A percentile compares a stretch with the other conserved stretches of the same genome.
phyloP scores from a whole-genome alignment of 2,888 invertebrate genomes.

The Drepanosiphum platanoidis region DNA sequence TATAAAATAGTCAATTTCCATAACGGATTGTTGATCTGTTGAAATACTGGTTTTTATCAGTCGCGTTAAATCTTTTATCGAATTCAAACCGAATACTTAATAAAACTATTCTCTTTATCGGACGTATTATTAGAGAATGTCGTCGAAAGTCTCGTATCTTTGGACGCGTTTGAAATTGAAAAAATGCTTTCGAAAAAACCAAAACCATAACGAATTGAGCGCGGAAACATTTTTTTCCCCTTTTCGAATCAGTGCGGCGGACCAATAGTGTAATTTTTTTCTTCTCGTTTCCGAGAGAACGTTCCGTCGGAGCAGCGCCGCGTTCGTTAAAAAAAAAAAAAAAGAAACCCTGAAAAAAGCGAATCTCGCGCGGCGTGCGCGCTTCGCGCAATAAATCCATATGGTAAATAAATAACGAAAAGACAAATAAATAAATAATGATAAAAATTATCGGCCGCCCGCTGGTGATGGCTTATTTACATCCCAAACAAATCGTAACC shows the following conservation, averaged over 20 bases:
- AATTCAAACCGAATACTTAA: too few species aligned
- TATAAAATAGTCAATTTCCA: too few species aligned
- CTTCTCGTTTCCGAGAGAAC: background rate
- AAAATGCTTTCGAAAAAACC: background rate
- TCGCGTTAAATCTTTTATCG: too few species aligned
- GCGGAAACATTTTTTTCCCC: conserved; percentile 50
- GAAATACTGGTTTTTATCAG: too few species aligned
- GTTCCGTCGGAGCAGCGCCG: conserved; percentile 11
- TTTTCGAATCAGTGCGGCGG: too few species aligned
- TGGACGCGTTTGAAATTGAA: background rate
- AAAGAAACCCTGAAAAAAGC: conserved; percentile 3
- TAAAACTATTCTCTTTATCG: too few species aligned
- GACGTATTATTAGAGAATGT: background rate
- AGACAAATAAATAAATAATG: conserved; percentile 62
- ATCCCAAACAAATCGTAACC: conserved; percentile 62
- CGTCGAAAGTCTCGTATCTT: background rate
- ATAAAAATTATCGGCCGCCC: conserved; percentile 62
- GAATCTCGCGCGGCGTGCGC: conserved; percentile 48
- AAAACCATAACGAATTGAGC: conserved; percentile 30
- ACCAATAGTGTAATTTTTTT: conserved; percentile 29
- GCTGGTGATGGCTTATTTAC: conserved; percentile 62
- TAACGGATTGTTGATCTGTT: too few species aligned
- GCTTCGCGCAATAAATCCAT: conserved; percentile 52
- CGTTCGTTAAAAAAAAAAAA: conserved; percentile 19
- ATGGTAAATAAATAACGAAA: conserved; percentile 60